These are phyloP conservation scores for Eupsittula cactorum DNA, from an alignment of 2,113 vertebrate genomes.

Conservation along the genomic window DNA sequence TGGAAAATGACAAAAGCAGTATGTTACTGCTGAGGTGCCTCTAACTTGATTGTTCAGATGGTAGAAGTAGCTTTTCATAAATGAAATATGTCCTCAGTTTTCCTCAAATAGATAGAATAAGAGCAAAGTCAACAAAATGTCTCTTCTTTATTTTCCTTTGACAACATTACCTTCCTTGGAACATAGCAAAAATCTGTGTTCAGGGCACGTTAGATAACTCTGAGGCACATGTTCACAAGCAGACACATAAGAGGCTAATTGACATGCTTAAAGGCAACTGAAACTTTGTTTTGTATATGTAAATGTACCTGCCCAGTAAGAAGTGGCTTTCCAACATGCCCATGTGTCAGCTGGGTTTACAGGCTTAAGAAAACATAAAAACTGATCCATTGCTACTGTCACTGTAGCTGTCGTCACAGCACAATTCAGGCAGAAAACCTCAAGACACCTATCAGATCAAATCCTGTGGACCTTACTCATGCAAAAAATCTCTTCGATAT, in stretches of 20 bases:
- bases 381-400: background rate
- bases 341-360: background rate
- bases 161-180: background rate
- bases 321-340: background rate
- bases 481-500: slow-evolving; percentile 53
- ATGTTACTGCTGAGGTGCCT: slow-evolving; percentile 32
- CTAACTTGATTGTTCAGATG: slow-evolving; percentile 46
- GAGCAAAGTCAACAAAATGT: slow-evolving; percentile 42
- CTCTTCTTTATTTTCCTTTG: slow-evolving; percentile 36
- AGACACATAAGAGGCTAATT: background rate
- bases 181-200: background rate
- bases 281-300: slow-evolving; percentile 20
- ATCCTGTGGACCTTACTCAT: slow-evolving; percentile 34
- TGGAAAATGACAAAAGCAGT: slow-evolving; percentile 54
- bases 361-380: background rate
- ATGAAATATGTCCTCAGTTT: slow-evolving; percentile 42
- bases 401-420: slow-evolving; percentile 12
- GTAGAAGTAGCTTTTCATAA: slow-evolving; percentile 60
- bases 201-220: background rate
- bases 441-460: slow-evolving; percentile 39
- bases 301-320: slow-evolving; percentile 15
- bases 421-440: slow-evolving; percentile 46
- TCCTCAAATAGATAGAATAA: slow-evolving; percentile 20
- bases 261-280: background rate
- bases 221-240: background rate